Evolutionary conservation across 2,888 invertebrate genomes (phyloP).

Genomic region (Sussaba pulchella): DNA sequence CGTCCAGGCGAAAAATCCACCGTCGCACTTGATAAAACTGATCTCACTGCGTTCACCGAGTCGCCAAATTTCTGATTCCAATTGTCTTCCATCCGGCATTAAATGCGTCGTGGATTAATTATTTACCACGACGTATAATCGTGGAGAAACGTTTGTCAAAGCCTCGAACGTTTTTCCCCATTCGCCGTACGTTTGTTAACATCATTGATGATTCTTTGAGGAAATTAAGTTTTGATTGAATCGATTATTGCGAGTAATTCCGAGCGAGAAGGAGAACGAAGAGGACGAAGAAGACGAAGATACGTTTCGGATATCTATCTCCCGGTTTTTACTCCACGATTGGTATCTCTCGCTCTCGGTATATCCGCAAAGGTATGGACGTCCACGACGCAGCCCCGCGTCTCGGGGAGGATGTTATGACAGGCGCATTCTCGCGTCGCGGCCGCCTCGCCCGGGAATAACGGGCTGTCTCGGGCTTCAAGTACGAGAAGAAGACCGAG

Average conservation of each 20-base stretch:
- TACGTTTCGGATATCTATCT: conserved; percentile 14
- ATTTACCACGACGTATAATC: conserved; percentile 3
- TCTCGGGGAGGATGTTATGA: conserved; percentile 34
- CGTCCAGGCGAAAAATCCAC: no score
- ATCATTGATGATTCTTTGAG: neutral
- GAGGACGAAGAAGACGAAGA: neutral
- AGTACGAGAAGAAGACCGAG: neutral
- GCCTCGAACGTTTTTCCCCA: no score
- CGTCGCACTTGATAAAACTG: conserved; percentile 59
- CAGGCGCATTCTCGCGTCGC: conserved; percentile 34
- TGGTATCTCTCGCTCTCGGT: conserved; percentile 7
- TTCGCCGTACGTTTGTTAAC: neutral
- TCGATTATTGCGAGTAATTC: neutral
- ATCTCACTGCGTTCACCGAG: conserved; percentile 31
- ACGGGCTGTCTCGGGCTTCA: neutral
- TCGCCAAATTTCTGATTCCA: conserved; percentile 73
- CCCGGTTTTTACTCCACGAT: conserved; percentile 15
- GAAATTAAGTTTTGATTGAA: neutral
- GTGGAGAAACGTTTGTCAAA: neutral
- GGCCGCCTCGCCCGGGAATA: conserved; percentile 1
- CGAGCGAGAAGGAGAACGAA: neutral
- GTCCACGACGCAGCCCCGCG: conserved; percentile 20
- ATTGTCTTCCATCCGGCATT: conserved; percentile 60
- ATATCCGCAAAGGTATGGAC: conserved; percentile 16
- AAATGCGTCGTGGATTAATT: conserved; percentile 45